Conservation (phyloP, 2,113 vertebrate genomes). For the Hirundichthys speculiger region DNA sequence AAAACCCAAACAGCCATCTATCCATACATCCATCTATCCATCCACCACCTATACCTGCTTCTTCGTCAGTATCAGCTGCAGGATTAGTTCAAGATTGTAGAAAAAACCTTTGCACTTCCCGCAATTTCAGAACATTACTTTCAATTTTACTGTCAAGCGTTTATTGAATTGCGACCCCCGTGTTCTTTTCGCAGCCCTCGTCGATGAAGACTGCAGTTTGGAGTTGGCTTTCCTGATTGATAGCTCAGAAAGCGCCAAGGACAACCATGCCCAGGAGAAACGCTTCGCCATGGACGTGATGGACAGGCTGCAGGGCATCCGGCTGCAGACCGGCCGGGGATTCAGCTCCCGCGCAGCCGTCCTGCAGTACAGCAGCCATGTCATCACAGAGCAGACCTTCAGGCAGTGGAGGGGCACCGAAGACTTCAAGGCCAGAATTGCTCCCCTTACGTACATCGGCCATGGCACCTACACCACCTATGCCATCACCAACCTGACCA, state of each 20-base stretch:
- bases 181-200: constrained; percentile 50
- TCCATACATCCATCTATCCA: too few relatives aligned
- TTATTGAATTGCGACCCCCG: neutral
- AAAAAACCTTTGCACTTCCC: too few relatives aligned
- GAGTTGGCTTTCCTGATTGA: constrained; percentile 91
- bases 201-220: constrained; percentile 84
- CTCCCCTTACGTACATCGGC: constrained; percentile 85
- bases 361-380: constrained; percentile 92
- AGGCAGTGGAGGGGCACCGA: constrained; percentile 85
- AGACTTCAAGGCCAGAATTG: constrained; percentile 82
- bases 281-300: constrained; percentile 83
- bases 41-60: too few relatives aligned
- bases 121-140: too few relatives aligned
- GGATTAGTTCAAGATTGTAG: too few relatives aligned
- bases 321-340: constrained; percentile 79
- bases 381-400: constrained; percentile 88
- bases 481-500: constrained; percentile 92
- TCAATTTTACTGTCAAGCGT: neutral
- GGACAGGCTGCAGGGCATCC: constrained; percentile 80
- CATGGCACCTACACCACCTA: constrained; percentile 92
- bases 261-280: constrained; percentile 89
- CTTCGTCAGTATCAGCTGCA: too few relatives aligned
- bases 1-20: neutral
- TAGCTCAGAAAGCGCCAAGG: constrained; percentile 91
- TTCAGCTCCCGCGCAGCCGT: constrained; percentile 85